Conservation (phyloP, 2,113 vertebrate species). For the Lophochroa leadbeateri region DNA sequence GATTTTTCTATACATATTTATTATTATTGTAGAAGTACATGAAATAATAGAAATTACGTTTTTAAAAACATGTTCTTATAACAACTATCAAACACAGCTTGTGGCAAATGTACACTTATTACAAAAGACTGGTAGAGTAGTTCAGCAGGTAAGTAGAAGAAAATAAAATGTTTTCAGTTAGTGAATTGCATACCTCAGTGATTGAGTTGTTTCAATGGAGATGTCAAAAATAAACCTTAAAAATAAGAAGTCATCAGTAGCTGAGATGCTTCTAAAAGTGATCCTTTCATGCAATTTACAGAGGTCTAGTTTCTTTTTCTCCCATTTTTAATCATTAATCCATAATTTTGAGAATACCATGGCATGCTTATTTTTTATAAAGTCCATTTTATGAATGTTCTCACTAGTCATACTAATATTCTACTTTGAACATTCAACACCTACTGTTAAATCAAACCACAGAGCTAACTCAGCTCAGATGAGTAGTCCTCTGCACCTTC, state of each 20-base stretch:
- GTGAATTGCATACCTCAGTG: background rate
- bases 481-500: background rate
- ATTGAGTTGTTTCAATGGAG: accelerated
- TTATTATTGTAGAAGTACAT: background rate
- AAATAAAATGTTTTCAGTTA: background rate
- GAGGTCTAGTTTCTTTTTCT: background rate
- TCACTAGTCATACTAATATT: background rate
- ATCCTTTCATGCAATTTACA: background rate
- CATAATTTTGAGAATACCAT: background rate
- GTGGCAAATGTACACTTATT: background rate
- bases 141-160: background rate
- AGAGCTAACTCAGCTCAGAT: background rate
- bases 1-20: background rate
- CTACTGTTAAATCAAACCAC: background rate
- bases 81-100: background rate
- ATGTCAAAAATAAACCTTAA: background rate
- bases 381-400: background rate
- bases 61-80: background rate
- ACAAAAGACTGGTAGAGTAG: background rate
- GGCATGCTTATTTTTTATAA: background rate
- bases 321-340: background rate
- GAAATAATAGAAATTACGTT: background rate
- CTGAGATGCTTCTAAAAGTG: background rate
- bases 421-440: background rate
- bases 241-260: background rate